Base-by-base conservation (phyloP, 2,797 vertebrate species). In the Notoglanidium macrostoma region DNA sequence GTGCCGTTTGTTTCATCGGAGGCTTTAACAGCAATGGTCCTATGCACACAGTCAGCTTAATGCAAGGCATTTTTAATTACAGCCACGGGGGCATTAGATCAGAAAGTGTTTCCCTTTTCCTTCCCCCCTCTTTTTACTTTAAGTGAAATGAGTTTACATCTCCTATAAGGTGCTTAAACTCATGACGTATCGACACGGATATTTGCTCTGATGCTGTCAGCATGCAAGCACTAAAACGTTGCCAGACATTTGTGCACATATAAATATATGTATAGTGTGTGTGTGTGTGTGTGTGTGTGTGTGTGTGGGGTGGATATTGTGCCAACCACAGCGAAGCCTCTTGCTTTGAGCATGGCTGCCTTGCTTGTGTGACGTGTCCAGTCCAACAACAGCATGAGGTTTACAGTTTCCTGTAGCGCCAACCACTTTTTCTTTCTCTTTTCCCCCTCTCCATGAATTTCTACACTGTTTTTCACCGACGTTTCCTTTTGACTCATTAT, bases 71-170 rank as follows among this genome's bases (percentile, higher is more conserved):
- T 80, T 86, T 5, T 32, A 78, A 68, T 73, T 63, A 67, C 86
- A 90, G 87, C 76, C 32, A 65, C 57, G 1, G 59, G 87, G 85
- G 88, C 87, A 74, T 90, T 90, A 65, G 59, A 73, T 79, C 84
- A 35, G 57, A 83, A 81, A 6, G 7, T 10, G 10, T 81, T 70
- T 76, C 26, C 40, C 19, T 21, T n/a, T 79, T 26, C 32, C 6
- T 7, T 61, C 77, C 67, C 83, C 55, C 29, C 10, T 19, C 15
- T n/a, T 11, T 35, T 78, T 11, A 23, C n/a, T 55, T 65, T 73
- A 79, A 85, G 83, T 84, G 46, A 84, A 86, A 82, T 5, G 83
- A 85, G 86, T 87, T 87, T 79, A 88, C 85, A 87, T 89, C 88
- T 49, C 57, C 57, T 83, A 32, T 68, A 61, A 61, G 72, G 61